Evolutionary conservation across 2,888 invertebrate species (phyloP).

Genomic region (Drosophila sordidula): DNA sequence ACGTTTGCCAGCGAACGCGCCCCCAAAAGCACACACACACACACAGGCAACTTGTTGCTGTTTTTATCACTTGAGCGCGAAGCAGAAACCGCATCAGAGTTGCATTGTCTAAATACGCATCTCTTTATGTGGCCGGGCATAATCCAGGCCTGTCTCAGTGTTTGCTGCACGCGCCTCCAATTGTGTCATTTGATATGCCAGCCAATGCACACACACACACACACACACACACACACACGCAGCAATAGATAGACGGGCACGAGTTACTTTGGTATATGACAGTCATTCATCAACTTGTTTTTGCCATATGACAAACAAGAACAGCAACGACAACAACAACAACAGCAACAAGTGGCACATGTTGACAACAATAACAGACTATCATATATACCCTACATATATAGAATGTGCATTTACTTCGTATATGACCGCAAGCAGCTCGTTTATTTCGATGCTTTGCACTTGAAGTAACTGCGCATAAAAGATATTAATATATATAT

Average conservation of each 20-base stretch:
- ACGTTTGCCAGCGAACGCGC: conserved; percentile 57
- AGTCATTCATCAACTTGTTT: conserved; percentile 54
- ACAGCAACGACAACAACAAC: neutral
- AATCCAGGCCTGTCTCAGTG: conserved; percentile 3
- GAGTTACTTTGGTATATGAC: conserved; percentile 26
- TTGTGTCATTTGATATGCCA: conserved; percentile 37
- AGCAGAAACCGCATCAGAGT: conserved; percentile 8
- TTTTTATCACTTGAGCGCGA: neutral
- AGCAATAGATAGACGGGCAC: conserved; percentile 6
- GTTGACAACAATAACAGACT: conserved; percentile 27
- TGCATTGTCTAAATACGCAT: neutral
- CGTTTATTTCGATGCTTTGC: too few relatives aligned
- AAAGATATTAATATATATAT: too few relatives aligned
- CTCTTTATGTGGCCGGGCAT: neutral
- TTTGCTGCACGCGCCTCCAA: conserved; percentile 26
- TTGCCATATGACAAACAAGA: conserved; percentile 27
- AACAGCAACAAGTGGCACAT: conserved; percentile 29
- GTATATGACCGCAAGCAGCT: neutral
- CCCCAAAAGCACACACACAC: conserved; percentile 50
- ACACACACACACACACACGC: neutral
- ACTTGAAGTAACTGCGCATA: too few relatives aligned
- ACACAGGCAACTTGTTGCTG: neutral
- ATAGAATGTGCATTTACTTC: neutral
- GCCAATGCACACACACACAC: neutral
- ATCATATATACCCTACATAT: neutral